Conservation (phyloP, 2,797 vertebrate species). For the Gouania willdenowi region DNA sequence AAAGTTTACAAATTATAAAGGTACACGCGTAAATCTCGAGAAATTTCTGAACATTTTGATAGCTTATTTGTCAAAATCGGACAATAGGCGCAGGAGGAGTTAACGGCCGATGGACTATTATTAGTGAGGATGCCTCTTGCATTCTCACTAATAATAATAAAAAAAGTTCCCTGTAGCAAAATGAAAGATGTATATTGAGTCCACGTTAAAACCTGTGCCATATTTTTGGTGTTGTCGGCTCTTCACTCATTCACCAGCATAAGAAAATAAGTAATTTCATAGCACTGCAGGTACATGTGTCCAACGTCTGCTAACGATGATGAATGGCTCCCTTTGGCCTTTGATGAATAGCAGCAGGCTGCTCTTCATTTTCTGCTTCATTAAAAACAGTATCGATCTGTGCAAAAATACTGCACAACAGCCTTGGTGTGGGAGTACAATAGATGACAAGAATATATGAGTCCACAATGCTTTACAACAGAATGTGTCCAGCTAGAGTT, state of each 20-base stretch:
- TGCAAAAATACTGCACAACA: constrained; percentile 29
- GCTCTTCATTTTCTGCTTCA: constrained; percentile 65
- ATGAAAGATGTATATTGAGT: not conserved
- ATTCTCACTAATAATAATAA: no score
- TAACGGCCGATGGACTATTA: no score
- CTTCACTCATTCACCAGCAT: constrained; percentile 14
- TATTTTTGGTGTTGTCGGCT: constrained; percentile 15
- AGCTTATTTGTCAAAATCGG: no score
- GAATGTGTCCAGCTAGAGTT: not conserved
- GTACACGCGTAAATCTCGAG: no score
- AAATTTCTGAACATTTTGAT: no score
- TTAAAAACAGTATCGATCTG: constrained; percentile 58
- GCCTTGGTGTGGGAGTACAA: constrained; percentile 22
- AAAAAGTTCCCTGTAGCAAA: no score
- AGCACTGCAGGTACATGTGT: constrained; percentile 37
- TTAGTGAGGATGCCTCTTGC: no score
- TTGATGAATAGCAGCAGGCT: constrained; percentile 50
- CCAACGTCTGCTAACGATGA: constrained; percentile 50
- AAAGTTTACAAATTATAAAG: no score
- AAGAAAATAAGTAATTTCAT: constrained; percentile 31
- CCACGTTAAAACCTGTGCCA: constrained; percentile 20
- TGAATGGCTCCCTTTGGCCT: constrained; percentile 37
- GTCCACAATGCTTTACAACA: not conserved
- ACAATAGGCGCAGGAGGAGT: no score
- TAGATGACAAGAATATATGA: constrained; percentile 16